Evolutionary conservation across 2,888 invertebrate species (phyloP), one percentile per base, ranked within the genome.

Genomic region (Oegoconia quadripuncta): DNA sequence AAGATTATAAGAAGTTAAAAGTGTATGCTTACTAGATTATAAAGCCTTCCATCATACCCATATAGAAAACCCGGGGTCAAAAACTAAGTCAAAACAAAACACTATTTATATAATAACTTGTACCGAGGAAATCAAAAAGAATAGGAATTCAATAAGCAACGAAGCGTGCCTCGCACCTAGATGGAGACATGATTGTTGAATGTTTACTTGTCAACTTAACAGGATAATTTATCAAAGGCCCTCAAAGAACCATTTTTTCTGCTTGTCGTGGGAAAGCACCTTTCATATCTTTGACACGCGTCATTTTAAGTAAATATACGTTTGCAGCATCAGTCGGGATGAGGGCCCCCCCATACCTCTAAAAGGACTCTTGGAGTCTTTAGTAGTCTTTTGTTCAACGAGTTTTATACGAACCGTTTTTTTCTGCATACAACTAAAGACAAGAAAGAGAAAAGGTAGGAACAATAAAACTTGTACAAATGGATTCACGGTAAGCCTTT

Each of bases 191-290:
- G 47, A 45, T 41, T 45, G 41, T 28, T 38, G 48, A 50, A 61
- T 66, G 66, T 69, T 68, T 66, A 56, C 64, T 56, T 65, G 73
- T 68, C 70, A 69, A 71, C 57, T 63, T 73, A 72, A 74, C 68
- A 67, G 59, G 66, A 75, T 76, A 78, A 80, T 82, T 81, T 74
- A 73, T 80, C 81, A 81, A 82, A 81, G 80, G 75, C 61, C 61
- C 70, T 74, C 75, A 75, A 70, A 73, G 56, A 57, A 59, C 58
- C 58, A 59, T 70, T 73, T 74, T 76, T 75, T 75, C 66, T 64
- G 59, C 66, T 50, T 42, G 46, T 40, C 50, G 53, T 47, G 48
- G 56, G 56, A 58, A 59, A 54, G 64, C 56, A 62, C 63, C 67
- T 68, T 69, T 74, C 68, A 66, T 66, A 71, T 67, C 60, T 77